phyloP scores from a whole-genome alignment of 2,113 vertebrate genomes.

The Podocnemis expansa region DNA sequence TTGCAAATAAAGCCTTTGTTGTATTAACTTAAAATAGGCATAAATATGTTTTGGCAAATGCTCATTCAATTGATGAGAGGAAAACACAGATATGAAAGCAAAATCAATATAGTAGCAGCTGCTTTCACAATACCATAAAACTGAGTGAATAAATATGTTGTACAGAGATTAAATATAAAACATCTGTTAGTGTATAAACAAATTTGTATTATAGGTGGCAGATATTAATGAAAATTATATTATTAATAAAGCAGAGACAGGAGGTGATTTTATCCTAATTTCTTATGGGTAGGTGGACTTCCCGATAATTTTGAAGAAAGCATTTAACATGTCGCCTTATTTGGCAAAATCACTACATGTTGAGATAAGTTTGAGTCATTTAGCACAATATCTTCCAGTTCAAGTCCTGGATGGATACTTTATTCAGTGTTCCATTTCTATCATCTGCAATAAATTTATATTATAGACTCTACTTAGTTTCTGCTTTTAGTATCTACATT shows the following conservation, averaged over 20 bases:
- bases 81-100: background rate
- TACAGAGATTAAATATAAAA: conserved; percentile 37
- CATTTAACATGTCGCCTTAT: conserved; percentile 26
- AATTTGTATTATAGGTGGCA: conserved; percentile 8
- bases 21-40: conserved; percentile 12
- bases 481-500: conserved; percentile 34
- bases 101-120: background rate
- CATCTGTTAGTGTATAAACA: background rate
- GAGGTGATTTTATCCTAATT: background rate
- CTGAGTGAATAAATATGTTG: accelerated
- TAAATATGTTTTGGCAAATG: background rate
- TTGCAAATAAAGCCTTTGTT: background rate
- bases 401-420: conserved; percentile 13
- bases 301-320: conserved; percentile 42
- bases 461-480: conserved; percentile 18
- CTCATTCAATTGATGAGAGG: background rate
- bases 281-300: conserved; percentile 41
- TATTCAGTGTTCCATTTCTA: conserved; percentile 25
- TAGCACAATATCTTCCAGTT: conserved; percentile 44
- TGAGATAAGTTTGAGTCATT: background rate
- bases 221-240: conserved; percentile 37
- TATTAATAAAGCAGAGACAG: conserved; percentile 43
- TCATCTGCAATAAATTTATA: conserved; percentile 27
- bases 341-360: background rate
- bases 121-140: background rate